These are phyloP conservation scores for Elgaria multicarinata DNA, from an alignment of 2,113 vertebrate species.

Conservation along the genomic window DNA sequence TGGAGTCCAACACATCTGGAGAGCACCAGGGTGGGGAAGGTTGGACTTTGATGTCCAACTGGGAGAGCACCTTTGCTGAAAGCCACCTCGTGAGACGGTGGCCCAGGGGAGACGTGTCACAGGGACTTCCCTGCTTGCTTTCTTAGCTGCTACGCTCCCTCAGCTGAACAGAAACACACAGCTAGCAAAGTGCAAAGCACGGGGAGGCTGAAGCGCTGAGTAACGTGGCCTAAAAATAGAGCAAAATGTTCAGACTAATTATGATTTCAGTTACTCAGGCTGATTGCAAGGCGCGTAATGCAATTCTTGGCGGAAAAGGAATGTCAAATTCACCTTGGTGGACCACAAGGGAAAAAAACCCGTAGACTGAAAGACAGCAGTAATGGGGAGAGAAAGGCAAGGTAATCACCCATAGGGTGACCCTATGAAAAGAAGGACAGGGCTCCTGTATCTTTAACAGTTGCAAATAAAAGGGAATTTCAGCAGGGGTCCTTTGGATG, in stretches of 20 bases:
- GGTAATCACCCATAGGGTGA: too few species aligned
- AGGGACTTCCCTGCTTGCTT: background rate
- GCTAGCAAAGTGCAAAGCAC: slow-evolving; percentile 18
- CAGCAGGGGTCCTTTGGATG: too few species aligned
- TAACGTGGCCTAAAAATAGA: slow-evolving; percentile 67
- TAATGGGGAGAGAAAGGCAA: background rate
- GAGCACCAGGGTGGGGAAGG: too few species aligned
- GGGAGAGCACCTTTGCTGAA: background rate
- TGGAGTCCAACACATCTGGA: too few species aligned
- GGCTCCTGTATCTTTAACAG: too few species aligned
- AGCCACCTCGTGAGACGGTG: background rate
- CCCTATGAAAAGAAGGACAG: too few species aligned
- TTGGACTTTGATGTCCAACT: too few species aligned
- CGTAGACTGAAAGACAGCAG: background rate
- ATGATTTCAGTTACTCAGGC: slow-evolving; percentile 47
- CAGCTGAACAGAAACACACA: background rate
- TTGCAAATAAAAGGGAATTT: too few species aligned
- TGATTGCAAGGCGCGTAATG: slow-evolving; percentile 31
- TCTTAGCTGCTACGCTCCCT: too few species aligned
- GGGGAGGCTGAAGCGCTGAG: slow-evolving; percentile 61
- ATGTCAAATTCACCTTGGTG: slow-evolving; percentile 5
- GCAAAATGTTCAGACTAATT: slow-evolving; percentile 47
- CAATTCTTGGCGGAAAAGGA: slow-evolving; percentile 13
- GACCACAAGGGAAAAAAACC: background rate
- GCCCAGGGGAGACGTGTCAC: background rate